Evolutionary conservation across 2,797 vertebrate genomes (phyloP).

Genomic region (Cottoperca gobio): DNA sequence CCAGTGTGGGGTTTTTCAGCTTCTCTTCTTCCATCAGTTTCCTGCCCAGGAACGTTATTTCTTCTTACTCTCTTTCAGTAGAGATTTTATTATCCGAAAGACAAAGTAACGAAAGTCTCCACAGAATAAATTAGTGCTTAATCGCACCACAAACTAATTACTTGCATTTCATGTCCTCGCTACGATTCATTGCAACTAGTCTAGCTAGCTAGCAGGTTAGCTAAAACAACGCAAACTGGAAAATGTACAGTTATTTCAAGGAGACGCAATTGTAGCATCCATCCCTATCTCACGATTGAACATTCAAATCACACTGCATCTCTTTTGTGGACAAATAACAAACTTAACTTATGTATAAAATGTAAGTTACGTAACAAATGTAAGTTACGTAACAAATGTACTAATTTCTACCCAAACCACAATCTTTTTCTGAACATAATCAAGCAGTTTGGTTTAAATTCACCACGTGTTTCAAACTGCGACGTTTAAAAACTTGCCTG

Average conservation of each 20-base stretch:
- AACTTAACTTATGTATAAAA: too few relatives aligned
- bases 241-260: neutral
- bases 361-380: too few relatives aligned
- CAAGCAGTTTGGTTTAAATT: too few relatives aligned
- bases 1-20: conserved; percentile 2
- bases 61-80: neutral
- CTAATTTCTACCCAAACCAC: too few relatives aligned
- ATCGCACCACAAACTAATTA: neutral
- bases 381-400: too few relatives aligned
- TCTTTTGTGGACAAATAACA: neutral
- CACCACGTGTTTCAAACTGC: too few relatives aligned
- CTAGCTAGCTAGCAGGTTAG: neutral
- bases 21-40: neutral
- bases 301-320: neutral
- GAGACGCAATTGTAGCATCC: neutral
- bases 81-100: neutral
- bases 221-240: neutral
- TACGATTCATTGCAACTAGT: neutral
- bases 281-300: neutral
- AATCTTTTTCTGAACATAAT: too few relatives aligned
- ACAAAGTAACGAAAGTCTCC: neutral
- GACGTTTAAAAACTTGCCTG: too few relatives aligned
- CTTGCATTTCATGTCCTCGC: neutral
- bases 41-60: neutral
- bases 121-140: neutral